Base-by-base conservation (phyloP, 2,888 invertebrate genomes). In the Imbricaverruca yamaguchii region DNA sequence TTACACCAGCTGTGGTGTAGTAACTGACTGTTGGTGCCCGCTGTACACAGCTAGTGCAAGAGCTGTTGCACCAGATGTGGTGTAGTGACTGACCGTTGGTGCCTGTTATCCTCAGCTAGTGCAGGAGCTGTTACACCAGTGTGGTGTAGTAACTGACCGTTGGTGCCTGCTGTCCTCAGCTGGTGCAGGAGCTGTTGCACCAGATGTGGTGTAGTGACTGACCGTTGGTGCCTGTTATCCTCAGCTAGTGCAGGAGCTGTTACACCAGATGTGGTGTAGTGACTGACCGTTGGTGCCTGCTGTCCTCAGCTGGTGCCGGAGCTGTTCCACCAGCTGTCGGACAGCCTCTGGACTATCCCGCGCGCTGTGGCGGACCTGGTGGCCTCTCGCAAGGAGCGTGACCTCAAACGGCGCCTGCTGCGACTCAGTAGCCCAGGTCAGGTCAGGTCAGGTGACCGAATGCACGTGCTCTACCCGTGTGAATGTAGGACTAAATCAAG, bases 311-410 rank as follows among this genome's bases (percentile, higher is more conserved):
- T 91, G n/a, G 87, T 90, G 0, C 87, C 88, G 74, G 88, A 88
- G 83, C 85, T 91, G 69, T 89, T 91, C 82, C 85, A 86, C 77
- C 89, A 90, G 84, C 85, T 91, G 63, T 87, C 89, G 7, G 87
- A 87, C 80, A 89, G 89, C 83, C 89, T 90, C 88, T 91, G 91
- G 91, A 86, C 85, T 15, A 86, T 88, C 53, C 89, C 90, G 2
- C 85, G 84, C 61, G 85, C 86, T 79, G 85, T 84, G 82, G 86
- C 86, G 15, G 81, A 84, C 55, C 83, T 84, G 39, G 83, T 85
- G 74, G 85, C 86, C 18, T 83, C 83, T 23, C 81, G 83, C 15
- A 85, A 85, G 82, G 85, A 86, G 80, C 80, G 83, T 10, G 84
- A 85, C 10, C 83, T 86, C 11, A 81, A 84, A 74, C 83, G 84